A percentile compares a stretch with the other conserved stretches of the same genome.
Conservation (phyloP, 2,797 vertebrate genomes). For the Chloroceryle inda region DNA sequence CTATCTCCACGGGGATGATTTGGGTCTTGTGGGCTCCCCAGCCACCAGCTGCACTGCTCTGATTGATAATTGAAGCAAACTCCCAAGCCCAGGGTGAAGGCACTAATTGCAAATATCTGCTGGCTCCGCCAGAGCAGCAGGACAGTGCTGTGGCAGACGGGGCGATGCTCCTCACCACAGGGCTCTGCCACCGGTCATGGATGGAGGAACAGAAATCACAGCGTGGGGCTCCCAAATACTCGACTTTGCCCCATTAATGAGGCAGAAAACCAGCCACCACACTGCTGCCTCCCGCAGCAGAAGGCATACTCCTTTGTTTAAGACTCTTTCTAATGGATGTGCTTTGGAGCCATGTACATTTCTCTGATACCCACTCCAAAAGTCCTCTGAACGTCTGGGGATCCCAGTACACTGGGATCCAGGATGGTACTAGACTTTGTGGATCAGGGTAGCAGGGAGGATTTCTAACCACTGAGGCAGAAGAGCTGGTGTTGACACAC, state of each 20-base stretch:
- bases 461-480: neutral
- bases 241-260: neutral
- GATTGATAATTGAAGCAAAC: neutral
- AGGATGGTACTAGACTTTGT: neutral
- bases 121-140: neutral
- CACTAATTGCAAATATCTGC: slow-evolving; percentile 40
- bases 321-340: fast-evolving
- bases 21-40: neutral
- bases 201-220: neutral
- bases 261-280: neutral
- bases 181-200: neutral
- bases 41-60: slow-evolving; percentile 10
- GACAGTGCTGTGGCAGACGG: neutral
- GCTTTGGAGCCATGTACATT: fast-evolving
- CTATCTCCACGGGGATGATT: slow-evolving; percentile 13
- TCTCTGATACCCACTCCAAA: neutral
- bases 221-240: neutral
- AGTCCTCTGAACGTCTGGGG: neutral
- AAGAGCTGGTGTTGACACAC: neutral
- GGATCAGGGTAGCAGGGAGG: neutral
- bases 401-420: neutral
- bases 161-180: neutral
- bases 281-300: neutral
- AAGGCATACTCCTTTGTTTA: neutral
- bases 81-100: neutral